Evolutionary conservation across 2,797 vertebrate species (phyloP).

Genomic region (Mormyrops boulengeri): DNA sequence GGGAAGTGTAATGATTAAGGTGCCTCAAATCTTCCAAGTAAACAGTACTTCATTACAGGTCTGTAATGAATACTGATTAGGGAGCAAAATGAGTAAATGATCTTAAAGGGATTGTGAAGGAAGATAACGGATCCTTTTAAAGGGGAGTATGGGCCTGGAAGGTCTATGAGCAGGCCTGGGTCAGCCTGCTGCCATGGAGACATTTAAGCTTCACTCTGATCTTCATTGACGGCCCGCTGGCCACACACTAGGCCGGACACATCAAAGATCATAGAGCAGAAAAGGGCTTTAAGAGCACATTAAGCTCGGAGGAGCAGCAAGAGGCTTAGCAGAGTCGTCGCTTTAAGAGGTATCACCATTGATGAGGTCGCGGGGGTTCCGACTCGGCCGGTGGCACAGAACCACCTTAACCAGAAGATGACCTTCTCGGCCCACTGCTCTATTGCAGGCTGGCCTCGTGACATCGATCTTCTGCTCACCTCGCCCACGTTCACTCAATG

Average conservation of each 20-base stretch:
- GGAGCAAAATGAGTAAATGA: background rate
- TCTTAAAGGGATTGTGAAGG: background rate
- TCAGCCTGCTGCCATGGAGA: background rate
- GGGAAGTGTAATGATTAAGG: slow-evolving; percentile 7
- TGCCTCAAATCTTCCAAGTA: background rate
- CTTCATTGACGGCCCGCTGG: background rate
- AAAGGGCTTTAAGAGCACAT: background rate
- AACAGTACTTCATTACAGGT: slow-evolving; percentile 3
- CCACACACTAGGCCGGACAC: background rate
- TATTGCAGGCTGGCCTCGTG: background rate
- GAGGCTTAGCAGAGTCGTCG: background rate
- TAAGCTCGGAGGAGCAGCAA: background rate
- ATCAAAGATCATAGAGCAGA: background rate
- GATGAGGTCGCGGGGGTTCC: background rate
- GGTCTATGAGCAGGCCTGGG: background rate
- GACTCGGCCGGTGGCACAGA: background rate
- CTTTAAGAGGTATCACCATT: background rate
- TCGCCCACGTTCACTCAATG: background rate
- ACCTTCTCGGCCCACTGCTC: background rate
- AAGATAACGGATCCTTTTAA: background rate
- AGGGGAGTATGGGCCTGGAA: background rate
- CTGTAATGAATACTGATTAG: background rate
- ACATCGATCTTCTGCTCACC: background rate
- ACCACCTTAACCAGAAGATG: background rate
- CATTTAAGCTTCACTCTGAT: background rate